Percentiles rank a stretch among this genome's conserved stretches.
Conservation (phyloP, 2,113 vertebrate species). For the Gymnobelideus leadbeateri region DNA sequence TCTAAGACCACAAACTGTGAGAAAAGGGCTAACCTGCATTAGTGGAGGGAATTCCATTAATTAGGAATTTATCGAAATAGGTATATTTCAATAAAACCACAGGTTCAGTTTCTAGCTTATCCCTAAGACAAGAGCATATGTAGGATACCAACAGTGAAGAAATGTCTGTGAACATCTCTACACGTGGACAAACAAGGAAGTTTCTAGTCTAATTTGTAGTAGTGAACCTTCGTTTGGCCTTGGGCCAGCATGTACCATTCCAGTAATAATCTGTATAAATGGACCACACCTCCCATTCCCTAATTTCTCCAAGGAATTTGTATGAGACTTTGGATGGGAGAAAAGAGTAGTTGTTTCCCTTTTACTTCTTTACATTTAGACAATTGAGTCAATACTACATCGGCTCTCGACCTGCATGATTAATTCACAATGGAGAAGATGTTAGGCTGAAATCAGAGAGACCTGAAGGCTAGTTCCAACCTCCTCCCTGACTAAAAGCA, state of each 20-base stretch:
- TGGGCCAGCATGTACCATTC: neutral
- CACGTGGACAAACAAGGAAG: neutral
- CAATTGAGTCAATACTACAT: slow-evolving; percentile 7
- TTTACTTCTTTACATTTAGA: slow-evolving; percentile 22
- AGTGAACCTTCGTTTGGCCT: neutral
- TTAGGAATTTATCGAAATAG: no score
- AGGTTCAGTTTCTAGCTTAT: neutral
- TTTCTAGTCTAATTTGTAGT: neutral
- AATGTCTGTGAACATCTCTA: neutral
- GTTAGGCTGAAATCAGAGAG: slow-evolving; percentile 23
- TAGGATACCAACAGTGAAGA: neutral
- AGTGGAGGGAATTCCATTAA: neutral
- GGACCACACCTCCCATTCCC: slow-evolving; percentile 10
- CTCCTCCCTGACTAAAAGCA: slow-evolving; percentile 49
- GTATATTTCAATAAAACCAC: neutral
- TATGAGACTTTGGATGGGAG: neutral
- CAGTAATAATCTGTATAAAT: slow-evolving; percentile 37
- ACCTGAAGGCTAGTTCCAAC: neutral
- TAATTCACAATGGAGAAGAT: slow-evolving; percentile 21
- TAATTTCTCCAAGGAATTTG: slow-evolving; percentile 27
- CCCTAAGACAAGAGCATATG: neutral
- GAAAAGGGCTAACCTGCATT: neutral
- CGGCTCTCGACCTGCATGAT: slow-evolving; percentile 13
- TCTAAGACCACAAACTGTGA: no score
- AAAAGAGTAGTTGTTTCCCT: neutral